phyloP scores from a whole-genome alignment of 2,888 invertebrate species.

The Auanema sp. region DNA sequence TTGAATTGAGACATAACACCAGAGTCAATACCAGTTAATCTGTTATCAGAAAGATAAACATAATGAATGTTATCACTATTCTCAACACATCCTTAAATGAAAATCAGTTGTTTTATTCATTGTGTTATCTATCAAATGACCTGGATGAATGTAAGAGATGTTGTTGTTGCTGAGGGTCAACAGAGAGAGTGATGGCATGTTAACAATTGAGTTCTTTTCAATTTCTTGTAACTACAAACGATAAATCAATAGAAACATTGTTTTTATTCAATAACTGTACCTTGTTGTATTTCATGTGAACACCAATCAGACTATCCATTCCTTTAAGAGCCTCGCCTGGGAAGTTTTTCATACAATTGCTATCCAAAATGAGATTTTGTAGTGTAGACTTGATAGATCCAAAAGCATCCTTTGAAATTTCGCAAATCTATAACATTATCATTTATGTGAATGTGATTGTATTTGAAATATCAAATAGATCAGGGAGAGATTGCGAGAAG shows the following conservation, averaged over 20 bases:
- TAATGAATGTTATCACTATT: conserved; percentile 58
- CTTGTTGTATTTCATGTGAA: conserved; percentile 63
- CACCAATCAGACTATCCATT: conserved; percentile 59
- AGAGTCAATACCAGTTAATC: conserved; percentile 68
- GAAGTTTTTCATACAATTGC: conserved; percentile 57
- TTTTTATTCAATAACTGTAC: conserved; percentile 28
- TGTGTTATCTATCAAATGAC: background rate
- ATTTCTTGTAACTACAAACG: conserved; percentile 49
- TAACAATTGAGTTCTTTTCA: conserved; percentile 42
- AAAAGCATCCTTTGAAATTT: conserved; percentile 50
- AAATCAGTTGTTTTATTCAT: background rate
- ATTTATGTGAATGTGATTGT: no score
- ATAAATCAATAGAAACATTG: background rate
- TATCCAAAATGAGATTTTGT: conserved; percentile 62
- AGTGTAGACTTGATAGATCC: conserved; percentile 50
- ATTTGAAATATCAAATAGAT: no score
- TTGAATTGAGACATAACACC: conserved; percentile 74
- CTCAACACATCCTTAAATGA: conserved; percentile 45
- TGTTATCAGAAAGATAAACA: conserved; percentile 63
- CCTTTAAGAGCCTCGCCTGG: conserved; percentile 55
- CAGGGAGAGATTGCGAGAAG: no score
- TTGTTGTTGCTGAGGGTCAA: conserved; percentile 61
- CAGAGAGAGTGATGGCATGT: conserved; percentile 57
- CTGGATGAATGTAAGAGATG: conserved; percentile 55
- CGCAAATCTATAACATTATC: conserved; percentile 50